phyloP scores from a whole-genome alignment of 1,140 invertebrate genomes.

The Pseudomyrmex dendroicus region DNA sequence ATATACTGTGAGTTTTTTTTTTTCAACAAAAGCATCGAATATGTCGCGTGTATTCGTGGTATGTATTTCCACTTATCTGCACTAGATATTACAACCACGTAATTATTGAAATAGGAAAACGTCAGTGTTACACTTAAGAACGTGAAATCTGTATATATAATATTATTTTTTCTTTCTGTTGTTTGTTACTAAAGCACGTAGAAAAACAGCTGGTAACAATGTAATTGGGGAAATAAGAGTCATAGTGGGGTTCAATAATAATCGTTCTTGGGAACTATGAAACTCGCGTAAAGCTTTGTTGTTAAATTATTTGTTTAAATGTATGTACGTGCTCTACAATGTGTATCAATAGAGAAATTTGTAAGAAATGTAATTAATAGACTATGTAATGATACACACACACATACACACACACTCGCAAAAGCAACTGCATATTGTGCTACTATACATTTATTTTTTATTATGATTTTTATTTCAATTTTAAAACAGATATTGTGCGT shows the following conservation, averaged over 20 bases:
- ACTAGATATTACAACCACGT: neutral
- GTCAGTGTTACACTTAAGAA: conserved; percentile 14
- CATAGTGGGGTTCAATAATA: conserved; percentile 44
- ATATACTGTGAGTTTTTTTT: conserved; percentile 17
- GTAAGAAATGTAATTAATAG: conserved; percentile 61
- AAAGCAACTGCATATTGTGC: conserved; percentile 58
- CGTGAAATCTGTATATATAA: conserved; percentile 15
- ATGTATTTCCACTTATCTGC: neutral
- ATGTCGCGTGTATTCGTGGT: conserved; percentile 5
- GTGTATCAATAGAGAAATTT: conserved; percentile 48
- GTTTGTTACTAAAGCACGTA: conserved; percentile 37
- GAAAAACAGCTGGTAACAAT: conserved; percentile 25
- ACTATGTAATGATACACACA: conserved; percentile 36
- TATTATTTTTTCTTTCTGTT: conserved; percentile 9
- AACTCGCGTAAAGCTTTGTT: conserved; percentile 19
- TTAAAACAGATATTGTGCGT: neutral
- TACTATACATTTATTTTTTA: conserved; percentile 23
- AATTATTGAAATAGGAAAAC: conserved; percentile 45
- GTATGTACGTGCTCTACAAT: conserved; percentile 22
- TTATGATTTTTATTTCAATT: conserved; percentile 40
- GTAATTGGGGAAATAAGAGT: conserved; percentile 18
- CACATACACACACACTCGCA: too few species aligned
- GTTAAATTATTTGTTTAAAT: conserved; percentile 42
- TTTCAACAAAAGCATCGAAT: conserved; percentile 1
- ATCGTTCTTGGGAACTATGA: conserved; percentile 46